Evolutionary conservation across 35 echinoderm and acorn worm species (phyloP).

Genomic region (Nesometra sesokonis): DNA sequence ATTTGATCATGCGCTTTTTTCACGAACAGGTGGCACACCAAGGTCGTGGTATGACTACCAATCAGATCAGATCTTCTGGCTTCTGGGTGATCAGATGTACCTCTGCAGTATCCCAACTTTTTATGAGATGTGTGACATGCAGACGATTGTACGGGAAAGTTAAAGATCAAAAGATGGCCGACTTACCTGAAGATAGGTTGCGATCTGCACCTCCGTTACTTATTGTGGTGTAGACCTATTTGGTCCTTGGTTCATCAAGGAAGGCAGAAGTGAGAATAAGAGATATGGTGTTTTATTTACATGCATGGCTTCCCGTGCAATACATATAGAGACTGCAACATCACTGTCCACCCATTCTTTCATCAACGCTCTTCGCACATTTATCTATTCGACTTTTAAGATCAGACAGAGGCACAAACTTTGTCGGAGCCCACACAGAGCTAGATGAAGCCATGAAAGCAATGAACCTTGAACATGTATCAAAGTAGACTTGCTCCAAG

Average conservation of each 20-base stretch:
- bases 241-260: no score
- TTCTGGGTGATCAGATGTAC: neutral
- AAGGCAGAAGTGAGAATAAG: no score
- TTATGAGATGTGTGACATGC: neutral
- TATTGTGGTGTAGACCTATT: no score
- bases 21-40: conserved; percentile 28
- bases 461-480: conserved; percentile 26
- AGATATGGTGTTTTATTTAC: no score
- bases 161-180: conserved; percentile 40
- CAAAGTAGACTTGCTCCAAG: no score
- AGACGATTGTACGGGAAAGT: neutral
- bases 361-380: conserved; percentile 37
- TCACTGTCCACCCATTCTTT: conserved; percentile 36
- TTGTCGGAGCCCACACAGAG: conserved; percentile 50
- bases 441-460: conserved; percentile 31
- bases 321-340: conserved; percentile 49
- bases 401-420: no score
- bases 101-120: neutral
- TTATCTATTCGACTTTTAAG: conserved; percentile 33
- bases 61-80: neutral
- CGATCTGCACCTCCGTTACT: no score
- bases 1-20: conserved; percentile 17
- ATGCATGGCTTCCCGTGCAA: no score
- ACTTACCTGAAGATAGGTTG: conserved; percentile 34
- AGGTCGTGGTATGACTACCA: conserved; percentile 23